Percentiles rank a stretch among this genome's conserved stretches.
These are phyloP conservation scores for Peucedramus taeniatus DNA, from an alignment of 2,113 vertebrate genomes.

Conservation along the genomic window DNA sequence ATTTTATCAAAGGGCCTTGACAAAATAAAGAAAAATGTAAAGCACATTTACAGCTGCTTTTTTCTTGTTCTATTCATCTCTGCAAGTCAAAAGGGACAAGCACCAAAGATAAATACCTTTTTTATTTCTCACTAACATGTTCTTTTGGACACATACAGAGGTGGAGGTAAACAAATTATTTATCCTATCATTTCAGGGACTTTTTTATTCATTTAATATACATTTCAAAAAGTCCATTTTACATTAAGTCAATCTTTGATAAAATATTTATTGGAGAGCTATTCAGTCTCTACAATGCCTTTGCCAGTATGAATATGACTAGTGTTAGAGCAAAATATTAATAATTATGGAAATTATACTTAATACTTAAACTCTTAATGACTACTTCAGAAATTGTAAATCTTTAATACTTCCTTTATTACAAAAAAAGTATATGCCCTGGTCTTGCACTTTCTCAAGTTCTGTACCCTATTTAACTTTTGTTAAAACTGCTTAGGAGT, in stretches of 20 bases:
- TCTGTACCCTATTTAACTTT: neutral
- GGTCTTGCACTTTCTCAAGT: neutral
- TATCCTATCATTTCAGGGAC: neutral
- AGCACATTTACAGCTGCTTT: neutral
- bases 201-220: neutral
- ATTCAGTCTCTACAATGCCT: neutral
- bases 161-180: neutral
- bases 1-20: neutral
- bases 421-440: neutral
- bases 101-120: accelerated
- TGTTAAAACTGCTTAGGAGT: neutral
- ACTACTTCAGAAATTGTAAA: neutral
- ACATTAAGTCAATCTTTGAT: neutral
- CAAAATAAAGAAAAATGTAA: neutral
- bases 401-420: neutral
- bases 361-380: neutral
- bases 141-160: neutral
- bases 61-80: neutral
- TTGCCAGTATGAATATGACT: neutral
- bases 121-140: neutral
- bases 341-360: neutral
- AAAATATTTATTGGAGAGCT: neutral
- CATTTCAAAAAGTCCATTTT: neutral
- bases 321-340: neutral
- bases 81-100: neutral